A percentile compares a stretch with the other conserved stretches of the same genome.
Evolutionary conservation across 1,140 invertebrate species (phyloP).

Genomic region (Fopius arisanus): DNA sequence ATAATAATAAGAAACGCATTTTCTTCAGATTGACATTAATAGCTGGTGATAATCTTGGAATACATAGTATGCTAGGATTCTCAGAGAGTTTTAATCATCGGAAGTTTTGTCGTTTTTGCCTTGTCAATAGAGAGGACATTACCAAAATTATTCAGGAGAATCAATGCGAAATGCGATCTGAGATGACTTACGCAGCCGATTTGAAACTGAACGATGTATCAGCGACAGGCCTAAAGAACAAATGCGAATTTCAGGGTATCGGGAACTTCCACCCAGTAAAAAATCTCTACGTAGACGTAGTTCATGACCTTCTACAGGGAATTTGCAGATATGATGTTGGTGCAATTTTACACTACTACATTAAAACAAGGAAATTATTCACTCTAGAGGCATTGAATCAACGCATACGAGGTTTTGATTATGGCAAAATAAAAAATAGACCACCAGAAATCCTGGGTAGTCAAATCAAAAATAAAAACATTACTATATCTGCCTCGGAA

Average conservation of each 20-base stretch:
- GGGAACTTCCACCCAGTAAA: background rate
- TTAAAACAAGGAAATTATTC: conserved; percentile 17
- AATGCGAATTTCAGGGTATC: background rate
- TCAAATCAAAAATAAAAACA: conserved; percentile 16
- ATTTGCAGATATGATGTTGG: conserved; percentile 22
- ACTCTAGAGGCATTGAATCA: too few relatives aligned
- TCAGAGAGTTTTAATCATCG: conserved; percentile 45
- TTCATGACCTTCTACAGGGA: conserved; percentile 24
- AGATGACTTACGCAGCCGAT: conserved; percentile 29
- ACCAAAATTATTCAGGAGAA: conserved; percentile 31
- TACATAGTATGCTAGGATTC: conserved; percentile 46
- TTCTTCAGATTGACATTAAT: conserved; percentile 42
- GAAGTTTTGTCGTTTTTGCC: conserved; percentile 46
- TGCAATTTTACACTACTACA: conserved; percentile 11
- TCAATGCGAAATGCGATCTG: conserved; percentile 34
- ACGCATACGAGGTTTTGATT: background rate
- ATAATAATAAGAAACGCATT: background rate
- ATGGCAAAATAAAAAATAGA: background rate
- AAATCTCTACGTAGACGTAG: conserved; percentile 1
- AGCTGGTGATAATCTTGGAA: conserved; percentile 49
- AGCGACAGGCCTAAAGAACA: conserved; percentile 20
- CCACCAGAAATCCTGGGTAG: background rate
- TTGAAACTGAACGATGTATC: conserved; percentile 27
- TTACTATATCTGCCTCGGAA: conserved; percentile 12
- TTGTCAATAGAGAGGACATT: conserved; percentile 33